phyloP scores from a whole-genome alignment of 92 coral and sea anemone species.

The Parazoanthus darwini region DNA sequence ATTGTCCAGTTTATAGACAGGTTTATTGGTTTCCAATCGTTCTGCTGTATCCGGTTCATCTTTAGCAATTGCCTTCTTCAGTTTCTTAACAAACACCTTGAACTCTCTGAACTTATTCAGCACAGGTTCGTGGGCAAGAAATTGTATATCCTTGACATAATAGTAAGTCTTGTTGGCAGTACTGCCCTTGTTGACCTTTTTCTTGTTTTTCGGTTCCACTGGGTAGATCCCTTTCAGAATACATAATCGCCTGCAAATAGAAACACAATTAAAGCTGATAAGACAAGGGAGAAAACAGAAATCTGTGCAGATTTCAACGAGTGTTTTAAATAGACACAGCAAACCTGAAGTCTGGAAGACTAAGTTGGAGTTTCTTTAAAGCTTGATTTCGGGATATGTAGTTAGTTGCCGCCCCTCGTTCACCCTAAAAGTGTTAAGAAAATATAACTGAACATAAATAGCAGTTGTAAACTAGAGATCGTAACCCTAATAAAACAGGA shows the following conservation, averaged over 20 bases:
- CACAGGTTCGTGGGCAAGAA: conserved; percentile 93
- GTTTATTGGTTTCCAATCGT: conserved; percentile 83
- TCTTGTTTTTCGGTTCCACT: conserved; percentile 96
- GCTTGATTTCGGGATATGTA: conserved; percentile 94
- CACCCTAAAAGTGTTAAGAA: conserved; percentile 64
- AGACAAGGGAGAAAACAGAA: neutral
- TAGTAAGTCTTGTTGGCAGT: conserved; percentile 88
- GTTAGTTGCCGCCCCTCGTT: conserved; percentile 89
- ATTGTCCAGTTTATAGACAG: conserved; percentile 88
- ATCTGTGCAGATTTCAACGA: neutral
- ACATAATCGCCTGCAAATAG: conserved; percentile 75
- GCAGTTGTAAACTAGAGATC: neutral
- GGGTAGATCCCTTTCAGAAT: conserved; percentile 96
- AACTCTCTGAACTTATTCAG: conserved; percentile 94
- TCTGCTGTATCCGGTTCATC: conserved; percentile 92
- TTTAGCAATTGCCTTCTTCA: conserved; percentile 92
- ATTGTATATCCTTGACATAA: conserved; percentile 89
- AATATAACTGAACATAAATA: neutral
- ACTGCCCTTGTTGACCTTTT: conserved; percentile 95
- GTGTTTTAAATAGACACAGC: neutral
- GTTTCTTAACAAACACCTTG: conserved; percentile 86
- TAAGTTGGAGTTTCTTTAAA: conserved; percentile 87
- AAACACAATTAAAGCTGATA: conserved; percentile 1
- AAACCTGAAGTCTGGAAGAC: conserved; percentile 79
- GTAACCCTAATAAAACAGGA: neutral